Base-by-base conservation (phyloP, 2,113 vertebrate genomes). In the Thomomys bottae region DNA sequence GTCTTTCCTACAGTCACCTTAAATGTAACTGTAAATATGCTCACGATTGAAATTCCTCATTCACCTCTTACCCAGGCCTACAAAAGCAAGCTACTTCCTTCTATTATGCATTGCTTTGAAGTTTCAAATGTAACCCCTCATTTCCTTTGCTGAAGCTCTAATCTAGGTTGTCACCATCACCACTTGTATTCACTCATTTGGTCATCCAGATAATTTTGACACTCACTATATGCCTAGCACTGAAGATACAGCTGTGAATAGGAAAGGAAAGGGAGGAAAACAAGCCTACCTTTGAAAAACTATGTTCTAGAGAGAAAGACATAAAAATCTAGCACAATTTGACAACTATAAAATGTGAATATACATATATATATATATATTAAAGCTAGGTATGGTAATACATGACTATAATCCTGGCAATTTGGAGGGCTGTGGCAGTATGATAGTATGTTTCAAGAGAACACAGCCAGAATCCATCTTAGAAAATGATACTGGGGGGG, bases 121-220 rank as follows among this genome's bases (percentile, higher is more conserved):
- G 26, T 78, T 88, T 84, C 87, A 61, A 11, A 70, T 64, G 34
- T 8, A 42, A 49, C 30, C 40, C 84, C 82, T 64, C 45, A 72
- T 92, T 34, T 67, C 32, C 30, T 40, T 42, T 68, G 23, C 76
- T 77, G 83, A 90, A 45, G 26, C 38, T 67, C 66, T 87, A 82
- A 83, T 64, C n/a, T 66, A 49, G 42, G 72, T 45, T 32, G 76
- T 42, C 38, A 59, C 54, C 66, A 66, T 40, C 12, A 73, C 28
- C 68, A 73, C 20, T 6, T 24, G 66, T 17, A 86, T 85, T 78
- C 57, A 92, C 64, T 92, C 49, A 87, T 78, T 54, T 67, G 30
- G 84, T 92, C 66, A 72, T 77, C 45, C 38, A 89, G 67, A 82
- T 90, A 72, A 28, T 70, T 84, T 80, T 76, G 90, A 79, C 11